Evolutionary conservation across 2,888 invertebrate species (phyloP), one percentile per base, ranked within the genome.

Genomic region (Philereme transversata): DNA sequence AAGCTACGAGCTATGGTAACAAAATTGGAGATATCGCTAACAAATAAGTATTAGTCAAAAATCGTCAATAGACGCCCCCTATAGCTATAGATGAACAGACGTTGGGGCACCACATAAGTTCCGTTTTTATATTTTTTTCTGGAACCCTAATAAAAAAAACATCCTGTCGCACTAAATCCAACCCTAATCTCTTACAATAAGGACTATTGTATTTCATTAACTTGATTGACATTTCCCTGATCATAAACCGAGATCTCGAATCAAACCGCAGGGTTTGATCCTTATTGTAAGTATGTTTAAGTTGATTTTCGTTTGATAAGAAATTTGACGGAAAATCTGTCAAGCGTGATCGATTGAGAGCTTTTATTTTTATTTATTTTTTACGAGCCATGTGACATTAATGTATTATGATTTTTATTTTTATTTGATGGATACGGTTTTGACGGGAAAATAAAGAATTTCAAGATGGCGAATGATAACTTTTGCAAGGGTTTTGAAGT

Each of bases 281-380:
- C 36, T 66, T 44, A n/a, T n/a, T 8, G 1, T 0, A 9, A 10
- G 4, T 50, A 33, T 5, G 0, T 22, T 40, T 38, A 58, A 35
- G 56, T 47, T 33, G 51, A 35, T 45, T 51, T 55, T 48, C 1
- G 33, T 2, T 22, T 49, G 54, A 56, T 53, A 38, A 22, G 22
- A 33, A 44, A 44, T 9, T 22, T 56, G 52, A 55, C 47, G 47
- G 56, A 58, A 65, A 68, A 64, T 68, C 66, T 69, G 72, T 74
- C 70, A 65, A 65, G 64, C 69, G 66, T 74, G 74, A 75, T 74
- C 72, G 73, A 75, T 75, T 68, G 72, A 70, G 60, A 47, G 52
- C 46, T 64, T 62, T 48, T 48, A 57, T 51, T 59, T 67, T 62
- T 55, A 62, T 22, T 47, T 4, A 8, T 57, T 57, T 51, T 64